phyloP scores from a whole-genome alignment of 2,888 invertebrate genomes.

The Xestia ashworthii region DNA sequence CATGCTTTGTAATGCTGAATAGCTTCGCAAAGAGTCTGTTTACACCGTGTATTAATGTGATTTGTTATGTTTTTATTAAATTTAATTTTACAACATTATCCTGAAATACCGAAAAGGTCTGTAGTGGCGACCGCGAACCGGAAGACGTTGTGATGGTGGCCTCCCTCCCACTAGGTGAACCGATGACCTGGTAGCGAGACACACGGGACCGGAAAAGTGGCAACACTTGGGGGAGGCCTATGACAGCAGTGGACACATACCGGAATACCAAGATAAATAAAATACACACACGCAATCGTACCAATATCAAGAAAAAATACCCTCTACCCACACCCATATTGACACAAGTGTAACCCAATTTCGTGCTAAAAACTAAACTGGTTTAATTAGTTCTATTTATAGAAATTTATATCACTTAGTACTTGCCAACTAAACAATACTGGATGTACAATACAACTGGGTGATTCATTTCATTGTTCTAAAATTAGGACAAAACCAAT shows the following conservation, averaged over 20 bases:
- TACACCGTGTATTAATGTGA: no score
- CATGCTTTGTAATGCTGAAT: no score
- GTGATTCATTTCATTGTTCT: conserved; percentile 67
- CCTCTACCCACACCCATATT: background rate
- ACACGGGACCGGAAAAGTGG: no score
- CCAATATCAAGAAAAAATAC: background rate
- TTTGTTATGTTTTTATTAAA: background rate
- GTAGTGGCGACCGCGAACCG: no score
- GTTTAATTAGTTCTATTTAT: conserved; percentile 62
- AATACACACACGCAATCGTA: background rate
- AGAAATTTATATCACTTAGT: conserved; percentile 55
- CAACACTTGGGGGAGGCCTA: no score
- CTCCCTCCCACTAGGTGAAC: no score
- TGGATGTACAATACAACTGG: conserved; percentile 31
- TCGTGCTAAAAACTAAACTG: conserved; percentile 42
- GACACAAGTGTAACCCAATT: conserved; percentile 23
- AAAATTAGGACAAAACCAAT: conserved; percentile 60
- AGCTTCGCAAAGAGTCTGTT: no score
- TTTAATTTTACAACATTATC: background rate
- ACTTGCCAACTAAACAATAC: conserved; percentile 57
- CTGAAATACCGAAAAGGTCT: background rate
- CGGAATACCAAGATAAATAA: conserved; percentile 1
- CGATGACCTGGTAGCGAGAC: no score
- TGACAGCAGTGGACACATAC: no score
- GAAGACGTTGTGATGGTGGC: no score